Evolutionary conservation across 2,797 vertebrate genomes (phyloP), one percentile per base, ranked within the genome.

Genomic region (Aplochiton taeniatus): DNA sequence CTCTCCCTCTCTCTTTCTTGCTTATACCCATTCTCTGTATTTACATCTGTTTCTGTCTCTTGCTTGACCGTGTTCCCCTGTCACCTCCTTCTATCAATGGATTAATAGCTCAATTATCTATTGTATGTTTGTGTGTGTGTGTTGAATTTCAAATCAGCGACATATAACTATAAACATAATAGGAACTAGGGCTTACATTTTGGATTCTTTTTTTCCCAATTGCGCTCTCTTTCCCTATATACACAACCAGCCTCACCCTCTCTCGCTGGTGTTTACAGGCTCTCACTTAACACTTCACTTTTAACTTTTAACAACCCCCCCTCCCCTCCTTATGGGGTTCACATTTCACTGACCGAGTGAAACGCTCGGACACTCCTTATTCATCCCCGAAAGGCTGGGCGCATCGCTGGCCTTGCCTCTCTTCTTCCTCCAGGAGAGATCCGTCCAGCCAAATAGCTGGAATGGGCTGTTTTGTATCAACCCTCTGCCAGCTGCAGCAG

Each of bases 401-500:
- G 83, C 79, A 75, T 79, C 80, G 80, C 72, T 72, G 66, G 66
- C 72, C 61, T 54, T 16, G 19, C 85, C 75, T 87, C 75, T 88
- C 74, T 84, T 88, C 80, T 79, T 88, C 81, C 80, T 92, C 88
- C 88, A 89, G 82, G 82, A 76, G 90, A 86, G 90, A 93, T 92
- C 90, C 91, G 87, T 89, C 79, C 70, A 80, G 85, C 89, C 88
- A 90, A 93, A 91, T 91, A 90, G 87, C 82, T 83, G 89, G 85
- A 91, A 90, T 92, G 91, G 90, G 89, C 79, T 80, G 89, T 80
- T 82, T 87, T 90, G 74, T 85, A 86, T 81, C 88, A 84, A 82
- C 87, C 83, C 86, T 71, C 78, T 89, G 89, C 89, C 92, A 92
- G 86, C 86, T 90, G 87, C 89, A 92, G 85, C 93, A 92, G 91